Evolutionary conservation across 2,113 vertebrate genomes (phyloP), one percentile per base, ranked within the genome.

Genomic region (Peromyscus leucopus): DNA sequence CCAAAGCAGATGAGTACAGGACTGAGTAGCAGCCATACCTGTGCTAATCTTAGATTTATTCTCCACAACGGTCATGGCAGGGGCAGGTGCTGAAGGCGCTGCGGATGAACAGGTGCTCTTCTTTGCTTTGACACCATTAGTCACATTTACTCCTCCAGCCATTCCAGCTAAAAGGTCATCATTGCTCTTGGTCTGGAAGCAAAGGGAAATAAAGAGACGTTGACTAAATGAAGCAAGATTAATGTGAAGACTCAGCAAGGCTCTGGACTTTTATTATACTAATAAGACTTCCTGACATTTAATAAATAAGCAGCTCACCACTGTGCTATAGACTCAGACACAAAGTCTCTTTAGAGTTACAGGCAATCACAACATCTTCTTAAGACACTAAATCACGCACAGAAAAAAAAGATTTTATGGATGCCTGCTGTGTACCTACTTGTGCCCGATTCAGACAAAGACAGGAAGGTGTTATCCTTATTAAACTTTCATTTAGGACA

Each of bases 141-240:
- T 98, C 93, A 98, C 98, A 3, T 98, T 94, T 83, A 98, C 98
- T 87, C 98, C 99, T 67, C 99, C 99, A 96, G 99, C 99, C 95
- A 99, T 99, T 98, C 99, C 99, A 8, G 99, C 99, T 99, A 99
- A 97, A 94, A 99, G 99, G 96, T 99, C 99, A 98, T 99, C 99
- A 5, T 98, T 99, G 98, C 99, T 99, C 98, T 99, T 99, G 85
- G 99, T 99, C 99, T 99, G 97, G 69, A 98, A 96, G 74, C 93
- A 97, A 92, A 10, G 78, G 9, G 80, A 96, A 91, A 91, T 24
- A 94, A 95, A 79, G 57, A 71, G n/a, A 96, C 39, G 71, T 0
- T 13, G 33, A 87, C 57, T 65, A 51, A 28, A 57, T 13, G 4
- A 76, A 85, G 36, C 46, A 82, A 85, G 36, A 94, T 24, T 80